Evolutionary conservation across 2,113 vertebrate species (phyloP).

Genomic region (Platichthys stellatus): DNA sequence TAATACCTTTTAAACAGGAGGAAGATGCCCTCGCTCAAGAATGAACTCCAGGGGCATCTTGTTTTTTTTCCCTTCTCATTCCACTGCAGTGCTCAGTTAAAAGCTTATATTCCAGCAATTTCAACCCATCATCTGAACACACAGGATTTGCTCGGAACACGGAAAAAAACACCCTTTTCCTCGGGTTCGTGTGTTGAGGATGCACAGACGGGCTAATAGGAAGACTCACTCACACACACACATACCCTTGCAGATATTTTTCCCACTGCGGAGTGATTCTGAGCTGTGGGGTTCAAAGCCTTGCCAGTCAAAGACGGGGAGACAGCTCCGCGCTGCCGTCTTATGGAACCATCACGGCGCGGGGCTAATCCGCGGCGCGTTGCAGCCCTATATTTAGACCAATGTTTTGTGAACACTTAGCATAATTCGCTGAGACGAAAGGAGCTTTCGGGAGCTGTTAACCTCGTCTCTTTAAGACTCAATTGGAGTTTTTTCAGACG

Average conservation of each 20-base stretch:
- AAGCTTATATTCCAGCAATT: conserved; percentile 36
- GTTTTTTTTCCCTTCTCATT: conserved; percentile 22
- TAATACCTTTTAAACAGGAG: conserved; percentile 59
- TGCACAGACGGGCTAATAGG: conserved; percentile 35
- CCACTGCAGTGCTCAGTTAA: conserved; percentile 44
- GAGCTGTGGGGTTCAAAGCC: conserved; percentile 67
- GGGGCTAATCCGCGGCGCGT: conserved; percentile 72
- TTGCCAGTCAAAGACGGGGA: conserved; percentile 69
- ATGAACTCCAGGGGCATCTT: conserved; percentile 43
- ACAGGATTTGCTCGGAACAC: conserved; percentile 36
- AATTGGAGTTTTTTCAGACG: conserved; percentile 55
- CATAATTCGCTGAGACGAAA: conserved; percentile 75
- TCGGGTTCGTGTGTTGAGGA: conserved; percentile 10
- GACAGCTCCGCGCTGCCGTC: conserved; percentile 63
- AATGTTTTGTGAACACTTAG: conserved; percentile 75
- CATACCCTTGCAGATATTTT: conserved; percentile 48
- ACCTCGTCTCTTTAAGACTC: conserved; percentile 67
- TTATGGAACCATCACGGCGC: conserved; percentile 73
- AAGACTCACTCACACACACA: conserved; percentile 6
- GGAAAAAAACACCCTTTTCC: conserved; percentile 6
- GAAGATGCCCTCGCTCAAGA: conserved; percentile 33
- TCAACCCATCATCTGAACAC: conserved; percentile 40
- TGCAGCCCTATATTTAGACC: conserved; percentile 79
- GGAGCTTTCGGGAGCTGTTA: conserved; percentile 70
- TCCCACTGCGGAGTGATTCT: conserved; percentile 59